A percentile compares a stretch with the other conserved stretches of the same genome.
Conservation (phyloP, 2,797 vertebrate species). For the Pangasius larnaudii region DNA sequence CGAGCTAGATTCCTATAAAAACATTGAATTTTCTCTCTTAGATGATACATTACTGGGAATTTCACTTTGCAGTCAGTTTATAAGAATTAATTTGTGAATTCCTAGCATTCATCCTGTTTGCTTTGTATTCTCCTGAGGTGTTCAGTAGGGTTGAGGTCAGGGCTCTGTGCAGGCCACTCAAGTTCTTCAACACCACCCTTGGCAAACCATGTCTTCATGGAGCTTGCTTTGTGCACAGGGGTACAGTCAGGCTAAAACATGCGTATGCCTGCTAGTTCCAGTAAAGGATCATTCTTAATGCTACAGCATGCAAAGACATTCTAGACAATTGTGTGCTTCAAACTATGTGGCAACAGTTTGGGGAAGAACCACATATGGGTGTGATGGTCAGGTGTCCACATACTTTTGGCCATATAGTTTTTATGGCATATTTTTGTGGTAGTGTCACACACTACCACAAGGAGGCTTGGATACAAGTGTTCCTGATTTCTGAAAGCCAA, state of each 20-base stretch:
- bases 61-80: slow-evolving; percentile 1
- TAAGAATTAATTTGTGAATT: neutral
- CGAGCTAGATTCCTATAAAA: neutral
- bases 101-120: neutral
- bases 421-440: neutral
- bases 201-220: neutral
- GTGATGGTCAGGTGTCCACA: neutral
- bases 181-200: neutral
- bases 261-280: neutral
- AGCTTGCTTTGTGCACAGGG: neutral
- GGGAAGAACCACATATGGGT: neutral
- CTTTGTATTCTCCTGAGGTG: neutral
- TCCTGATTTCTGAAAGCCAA: neutral
- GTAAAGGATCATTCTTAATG: neutral
- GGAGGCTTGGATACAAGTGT: neutral
- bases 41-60: neutral
- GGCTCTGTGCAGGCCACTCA: neutral
- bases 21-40: slow-evolving; percentile 12
- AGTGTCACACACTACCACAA: neutral
- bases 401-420: neutral
- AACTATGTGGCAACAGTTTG: neutral
- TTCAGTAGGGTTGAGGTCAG: neutral
- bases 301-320: neutral
- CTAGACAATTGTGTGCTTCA: neutral
- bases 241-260: neutral